Percentiles rank a stretch among this genome's conserved stretches.
These are phyloP conservation scores for Xiphias gladius DNA, from an alignment of 2,113 vertebrate genomes.

Conservation along the genomic window DNA sequence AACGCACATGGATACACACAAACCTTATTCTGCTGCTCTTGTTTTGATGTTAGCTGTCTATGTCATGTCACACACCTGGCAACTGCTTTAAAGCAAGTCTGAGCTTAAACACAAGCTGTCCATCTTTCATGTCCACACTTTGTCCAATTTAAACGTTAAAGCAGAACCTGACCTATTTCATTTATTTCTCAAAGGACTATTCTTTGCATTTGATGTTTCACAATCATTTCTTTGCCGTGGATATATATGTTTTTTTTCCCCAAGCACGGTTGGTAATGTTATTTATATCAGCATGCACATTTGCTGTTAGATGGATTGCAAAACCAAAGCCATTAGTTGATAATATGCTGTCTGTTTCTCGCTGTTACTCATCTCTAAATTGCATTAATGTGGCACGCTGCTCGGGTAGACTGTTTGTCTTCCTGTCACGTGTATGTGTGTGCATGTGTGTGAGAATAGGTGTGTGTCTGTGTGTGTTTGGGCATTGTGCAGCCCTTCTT, in stretches of 20 bases:
- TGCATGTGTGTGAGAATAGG: not conserved
- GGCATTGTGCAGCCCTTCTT: constrained; percentile 49
- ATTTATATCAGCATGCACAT: constrained; percentile 80
- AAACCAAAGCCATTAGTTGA: constrained; percentile 80
- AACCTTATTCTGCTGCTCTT: constrained; percentile 32
- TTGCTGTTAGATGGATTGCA: constrained; percentile 78
- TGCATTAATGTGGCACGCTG: constrained; percentile 76
- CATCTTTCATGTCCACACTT: not conserved
- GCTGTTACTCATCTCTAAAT: constrained; percentile 82
- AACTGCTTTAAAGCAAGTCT: constrained; percentile 14
- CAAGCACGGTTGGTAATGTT: constrained; percentile 60
- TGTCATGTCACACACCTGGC: constrained; percentile 24
- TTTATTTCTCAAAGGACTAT: not conserved
- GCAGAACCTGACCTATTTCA: constrained; percentile 18
- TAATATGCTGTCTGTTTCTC: constrained; percentile 81
- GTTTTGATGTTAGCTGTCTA: constrained; percentile 46
- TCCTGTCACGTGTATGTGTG: constrained; percentile 51
- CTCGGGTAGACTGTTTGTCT: constrained; percentile 74
- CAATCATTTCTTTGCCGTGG: constrained; percentile 24
- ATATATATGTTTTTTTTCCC: constrained; percentile 25
- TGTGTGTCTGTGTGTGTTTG: constrained; percentile 17
- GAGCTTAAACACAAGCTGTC: not conserved
- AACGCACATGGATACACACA: constrained; percentile 66
- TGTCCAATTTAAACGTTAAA: constrained; percentile 2
- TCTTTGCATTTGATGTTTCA: constrained; percentile 21